A percentile compares a stretch with the other conserved stretches of the same genome.
phyloP scores from a whole-genome alignment of 1,140 invertebrate species.

The Eumeta japonica region DNA sequence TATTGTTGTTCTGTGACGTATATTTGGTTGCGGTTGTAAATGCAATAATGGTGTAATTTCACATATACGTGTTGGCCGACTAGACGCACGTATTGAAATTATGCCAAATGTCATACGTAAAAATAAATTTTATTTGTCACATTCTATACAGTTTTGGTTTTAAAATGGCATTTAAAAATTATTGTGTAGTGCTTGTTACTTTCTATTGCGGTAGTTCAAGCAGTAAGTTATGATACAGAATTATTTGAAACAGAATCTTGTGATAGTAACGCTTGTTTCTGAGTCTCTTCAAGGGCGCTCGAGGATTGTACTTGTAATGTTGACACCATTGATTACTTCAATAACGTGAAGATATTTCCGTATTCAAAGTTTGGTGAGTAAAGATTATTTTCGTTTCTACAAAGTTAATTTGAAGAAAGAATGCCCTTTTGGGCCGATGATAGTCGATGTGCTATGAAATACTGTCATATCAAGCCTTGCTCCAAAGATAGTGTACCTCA shows the following conservation, averaged over 20 bases:
- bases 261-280: slow-evolving; percentile 47
- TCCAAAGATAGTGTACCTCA: slow-evolving; percentile 77
- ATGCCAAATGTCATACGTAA: no score
- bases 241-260: slow-evolving; percentile 39
- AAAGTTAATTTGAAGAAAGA: slow-evolving; percentile 91
- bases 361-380: slow-evolving; percentile 81
- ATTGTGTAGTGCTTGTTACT: slow-evolving; percentile 51
- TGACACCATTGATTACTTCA: slow-evolving; percentile 91
- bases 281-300: slow-evolving; percentile 59
- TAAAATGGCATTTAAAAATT: slow-evolving; percentile 44
- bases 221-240: slow-evolving; percentile 47
- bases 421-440: slow-evolving; percentile 97
- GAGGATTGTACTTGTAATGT: slow-evolving; percentile 93
- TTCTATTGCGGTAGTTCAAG: slow-evolving; percentile 42
- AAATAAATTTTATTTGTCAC: no score
- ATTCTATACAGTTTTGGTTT: no score
- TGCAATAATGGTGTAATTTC: no score
- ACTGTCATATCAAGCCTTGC: slow-evolving; percentile 90
- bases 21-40: no score
- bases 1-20: no score
- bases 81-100: no score
- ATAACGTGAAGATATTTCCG: slow-evolving; percentile 92
- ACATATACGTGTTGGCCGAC: no score
- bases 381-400: slow-evolving; percentile 96
- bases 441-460: slow-evolving; percentile 85